Evolutionary conservation across 2,113 vertebrate species (phyloP).

Genomic region (Myotis lucifugus): DNA sequence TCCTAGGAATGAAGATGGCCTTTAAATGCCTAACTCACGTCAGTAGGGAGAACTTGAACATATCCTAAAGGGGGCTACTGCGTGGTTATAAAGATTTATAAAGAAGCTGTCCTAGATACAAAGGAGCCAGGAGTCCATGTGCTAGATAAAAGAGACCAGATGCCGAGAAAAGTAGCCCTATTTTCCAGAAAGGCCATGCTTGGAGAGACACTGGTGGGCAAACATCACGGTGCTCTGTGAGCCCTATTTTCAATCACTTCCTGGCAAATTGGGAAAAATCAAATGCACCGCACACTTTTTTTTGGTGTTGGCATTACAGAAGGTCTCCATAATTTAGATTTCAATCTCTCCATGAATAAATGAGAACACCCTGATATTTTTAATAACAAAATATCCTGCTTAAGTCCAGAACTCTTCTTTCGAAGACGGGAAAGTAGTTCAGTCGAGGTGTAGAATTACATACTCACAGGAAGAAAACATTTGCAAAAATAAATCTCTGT

Average conservation of each 20-base stretch:
- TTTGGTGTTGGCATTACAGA: conserved; percentile 2
- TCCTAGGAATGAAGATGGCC: conserved; percentile 25
- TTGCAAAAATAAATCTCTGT: conserved; percentile 29
- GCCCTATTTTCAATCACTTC: conserved; percentile 28
- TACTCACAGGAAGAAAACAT: background rate
- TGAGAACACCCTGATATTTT: conserved; percentile 46
- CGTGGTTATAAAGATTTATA: conserved; percentile 70
- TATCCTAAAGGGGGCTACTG: conserved; percentile 45
- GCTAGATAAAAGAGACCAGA: conserved; percentile 78
- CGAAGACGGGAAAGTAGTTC: background rate
- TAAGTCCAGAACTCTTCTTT: background rate
- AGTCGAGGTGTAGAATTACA: background rate
- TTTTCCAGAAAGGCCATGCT: conserved; percentile 58
- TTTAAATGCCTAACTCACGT: conserved; percentile 45
- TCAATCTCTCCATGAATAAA: conserved; percentile 37
- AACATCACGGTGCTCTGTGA: background rate
- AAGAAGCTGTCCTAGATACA: conserved; percentile 76
- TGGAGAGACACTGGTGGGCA: background rate
- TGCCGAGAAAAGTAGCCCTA: conserved; percentile 65
- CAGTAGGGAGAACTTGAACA: conserved; percentile 40
- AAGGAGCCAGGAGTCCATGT: conserved; percentile 74
- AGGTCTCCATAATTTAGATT: background rate
- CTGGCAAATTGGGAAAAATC: conserved; percentile 23
- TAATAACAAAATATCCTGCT: conserved; percentile 18
- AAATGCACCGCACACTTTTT: background rate